Evolutionary conservation across 2,113 vertebrate genomes (phyloP).

Genomic region (Physeter macrocephalus): DNA sequence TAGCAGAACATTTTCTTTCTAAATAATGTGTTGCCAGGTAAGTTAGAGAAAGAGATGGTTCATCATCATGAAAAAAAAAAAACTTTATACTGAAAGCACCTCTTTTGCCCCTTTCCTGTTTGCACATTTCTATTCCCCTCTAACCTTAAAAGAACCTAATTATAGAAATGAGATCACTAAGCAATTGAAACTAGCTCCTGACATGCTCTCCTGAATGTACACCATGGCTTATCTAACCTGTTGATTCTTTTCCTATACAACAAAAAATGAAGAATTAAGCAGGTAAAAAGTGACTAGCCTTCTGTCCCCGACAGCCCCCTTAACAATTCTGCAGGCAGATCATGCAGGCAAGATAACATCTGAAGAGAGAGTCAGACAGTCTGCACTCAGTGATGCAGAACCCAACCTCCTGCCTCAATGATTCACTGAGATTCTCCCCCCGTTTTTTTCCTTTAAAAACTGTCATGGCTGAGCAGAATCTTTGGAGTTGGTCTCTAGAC

Average conservation of each 20-base stretch:
- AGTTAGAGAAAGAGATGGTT: neutral
- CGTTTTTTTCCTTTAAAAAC: neutral
- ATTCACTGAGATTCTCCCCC: neutral
- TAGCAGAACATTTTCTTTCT: neutral
- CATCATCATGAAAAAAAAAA: neutral
- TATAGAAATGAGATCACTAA: neutral
- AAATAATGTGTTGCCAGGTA: neutral
- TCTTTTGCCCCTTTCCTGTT: neutral
- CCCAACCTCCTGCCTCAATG: neutral
- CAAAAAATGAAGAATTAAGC: neutral
- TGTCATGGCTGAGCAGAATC: neutral
- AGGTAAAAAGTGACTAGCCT: neutral
- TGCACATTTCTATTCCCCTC: too few species aligned
- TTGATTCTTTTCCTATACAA: neutral
- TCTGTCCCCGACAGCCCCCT: neutral
- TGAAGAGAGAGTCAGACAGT: neutral
- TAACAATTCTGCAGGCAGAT: neutral
- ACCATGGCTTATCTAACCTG: neutral
- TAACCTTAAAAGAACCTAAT: neutral
- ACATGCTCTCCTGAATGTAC: neutral
- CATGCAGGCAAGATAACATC: neutral
- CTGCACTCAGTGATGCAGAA: neutral
- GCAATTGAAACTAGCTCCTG: neutral
- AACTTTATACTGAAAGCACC: neutral
- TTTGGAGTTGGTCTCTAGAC: neutral